A percentile compares a stretch with the other conserved stretches of the same genome.
Evolutionary conservation across 2,888 invertebrate species (phyloP).

Genomic region (Colletes collaris): DNA sequence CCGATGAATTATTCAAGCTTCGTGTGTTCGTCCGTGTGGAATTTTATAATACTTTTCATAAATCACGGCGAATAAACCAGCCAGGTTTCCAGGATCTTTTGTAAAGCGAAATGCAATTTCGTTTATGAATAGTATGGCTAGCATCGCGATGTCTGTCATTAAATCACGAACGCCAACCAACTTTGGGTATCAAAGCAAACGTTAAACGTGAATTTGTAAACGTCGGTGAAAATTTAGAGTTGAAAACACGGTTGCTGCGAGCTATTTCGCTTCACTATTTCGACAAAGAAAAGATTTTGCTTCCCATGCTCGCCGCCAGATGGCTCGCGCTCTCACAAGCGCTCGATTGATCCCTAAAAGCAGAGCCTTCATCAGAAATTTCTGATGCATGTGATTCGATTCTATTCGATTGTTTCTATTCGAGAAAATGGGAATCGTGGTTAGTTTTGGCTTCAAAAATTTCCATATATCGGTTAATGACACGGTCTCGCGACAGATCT

Average conservation of each 20-base stretch:
- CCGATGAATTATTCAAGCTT: constrained; percentile 35
- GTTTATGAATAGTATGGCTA: background rate
- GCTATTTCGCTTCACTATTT: constrained; percentile 38
- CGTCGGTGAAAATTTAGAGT: constrained; percentile 51
- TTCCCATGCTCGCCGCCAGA: too few relatives aligned
- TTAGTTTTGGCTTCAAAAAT: too few relatives aligned
- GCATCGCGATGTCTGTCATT: constrained; percentile 1
- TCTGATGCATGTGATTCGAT: too few relatives aligned
- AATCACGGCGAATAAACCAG: background rate
- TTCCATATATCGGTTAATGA: too few relatives aligned
- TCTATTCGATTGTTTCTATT: too few relatives aligned
- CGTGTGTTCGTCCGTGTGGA: constrained; percentile 9
- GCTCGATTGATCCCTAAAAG: too few relatives aligned
- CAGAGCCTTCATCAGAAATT: too few relatives aligned
- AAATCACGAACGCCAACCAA: background rate
- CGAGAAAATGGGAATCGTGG: too few relatives aligned
- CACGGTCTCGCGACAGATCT: too few relatives aligned
- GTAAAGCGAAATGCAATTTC: constrained; percentile 10
- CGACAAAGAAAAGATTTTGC: too few relatives aligned
- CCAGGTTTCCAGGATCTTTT: background rate
- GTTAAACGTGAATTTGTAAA: constrained; percentile 49
- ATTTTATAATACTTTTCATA: constrained; percentile 20
- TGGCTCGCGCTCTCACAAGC: too few relatives aligned
- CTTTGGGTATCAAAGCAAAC: constrained; percentile 35
- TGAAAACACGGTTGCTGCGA: constrained; percentile 30